phyloP scores from a whole-genome alignment of 2,113 vertebrate species.

The Hemiscyllium ocellatum region DNA sequence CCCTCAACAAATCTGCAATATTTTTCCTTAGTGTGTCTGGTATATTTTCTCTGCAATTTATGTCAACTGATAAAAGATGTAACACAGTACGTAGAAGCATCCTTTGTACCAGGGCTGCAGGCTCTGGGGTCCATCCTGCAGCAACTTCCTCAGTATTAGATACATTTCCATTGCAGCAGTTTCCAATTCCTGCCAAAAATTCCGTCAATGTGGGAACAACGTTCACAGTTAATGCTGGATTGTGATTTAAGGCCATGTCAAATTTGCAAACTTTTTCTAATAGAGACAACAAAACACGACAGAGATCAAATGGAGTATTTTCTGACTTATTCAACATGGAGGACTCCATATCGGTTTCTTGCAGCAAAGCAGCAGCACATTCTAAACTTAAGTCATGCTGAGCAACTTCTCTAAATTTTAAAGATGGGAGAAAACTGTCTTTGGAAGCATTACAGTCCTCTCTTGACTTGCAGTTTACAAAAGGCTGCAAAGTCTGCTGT shows the following conservation, averaged over 20 bases:
- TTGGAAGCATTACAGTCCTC: slow-evolving; percentile 50
- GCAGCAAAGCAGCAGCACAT: slow-evolving; percentile 43
- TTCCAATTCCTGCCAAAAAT: slow-evolving; percentile 79
- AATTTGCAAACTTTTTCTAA: slow-evolving; percentile 91
- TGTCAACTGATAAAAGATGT: slow-evolving; percentile 77
- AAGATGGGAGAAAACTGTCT: slow-evolving; percentile 39
- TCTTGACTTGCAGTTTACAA: slow-evolving; percentile 51
- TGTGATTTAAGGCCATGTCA: slow-evolving; percentile 79
- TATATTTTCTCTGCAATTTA: slow-evolving; percentile 67
- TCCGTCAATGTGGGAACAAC: slow-evolving; percentile 86
- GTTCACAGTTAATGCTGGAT: slow-evolving; percentile 69
- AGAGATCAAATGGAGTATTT: slow-evolving; percentile 89
- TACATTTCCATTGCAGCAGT: slow-evolving; percentile 58
- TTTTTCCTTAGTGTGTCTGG: slow-evolving; percentile 80
- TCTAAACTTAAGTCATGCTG: slow-evolving; percentile 40
- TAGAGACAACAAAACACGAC: slow-evolving; percentile 79
- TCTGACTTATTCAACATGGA: slow-evolving; percentile 63
- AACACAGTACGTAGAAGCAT: slow-evolving; percentile 85
- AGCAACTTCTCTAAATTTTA: slow-evolving; percentile 40
- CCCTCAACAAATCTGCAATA: slow-evolving; percentile 77
- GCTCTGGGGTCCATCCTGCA: slow-evolving; percentile 81
- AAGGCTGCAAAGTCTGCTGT: slow-evolving; percentile 59
- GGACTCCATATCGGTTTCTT: slow-evolving; percentile 55
- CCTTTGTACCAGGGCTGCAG: slow-evolving; percentile 84
- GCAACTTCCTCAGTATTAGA: slow-evolving; percentile 62